Conservation (phyloP, 2,888 invertebrate species). For the Pherbina coryleti region DNA sequence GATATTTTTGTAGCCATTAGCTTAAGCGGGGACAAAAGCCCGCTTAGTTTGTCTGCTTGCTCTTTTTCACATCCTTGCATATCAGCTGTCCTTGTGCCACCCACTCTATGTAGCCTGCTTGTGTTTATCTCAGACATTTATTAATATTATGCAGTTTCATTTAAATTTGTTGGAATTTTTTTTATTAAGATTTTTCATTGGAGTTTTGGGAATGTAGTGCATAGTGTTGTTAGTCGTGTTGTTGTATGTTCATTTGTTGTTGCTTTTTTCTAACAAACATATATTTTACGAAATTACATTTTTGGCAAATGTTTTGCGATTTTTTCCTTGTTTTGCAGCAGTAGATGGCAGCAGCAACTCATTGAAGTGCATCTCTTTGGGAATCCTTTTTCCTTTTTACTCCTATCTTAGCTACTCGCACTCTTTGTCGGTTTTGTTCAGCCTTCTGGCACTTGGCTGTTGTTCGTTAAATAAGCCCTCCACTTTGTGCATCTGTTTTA, state of each 20-base stretch:
- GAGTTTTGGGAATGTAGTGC: constrained; percentile 9
- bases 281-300: constrained; percentile 25
- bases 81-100: background rate
- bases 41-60: background rate
- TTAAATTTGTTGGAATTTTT: constrained; percentile 39
- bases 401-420: background rate
- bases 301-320: constrained; percentile 28
- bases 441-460: background rate
- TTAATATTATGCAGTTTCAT: constrained; percentile 45
- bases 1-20: no score
- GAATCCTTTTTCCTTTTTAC: constrained; percentile 12
- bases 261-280: background rate
- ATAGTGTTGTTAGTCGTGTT: constrained; percentile 1
- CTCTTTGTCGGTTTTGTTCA: background rate
- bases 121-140: constrained; percentile 24
- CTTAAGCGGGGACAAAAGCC: no score
- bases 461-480: background rate
- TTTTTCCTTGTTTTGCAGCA: constrained; percentile 43
- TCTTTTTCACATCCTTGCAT: background rate
- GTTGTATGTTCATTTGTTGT: background rate
- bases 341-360: no score
- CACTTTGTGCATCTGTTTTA: constrained; percentile 3
- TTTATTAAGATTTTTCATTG: constrained; percentile 21
- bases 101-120: background rate
- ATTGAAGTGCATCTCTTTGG: constrained; percentile 44